These are phyloP conservation scores for Leptopilina drosophilae DNA, from an alignment of 2,888 invertebrate genomes.

Conservation along the genomic window DNA sequence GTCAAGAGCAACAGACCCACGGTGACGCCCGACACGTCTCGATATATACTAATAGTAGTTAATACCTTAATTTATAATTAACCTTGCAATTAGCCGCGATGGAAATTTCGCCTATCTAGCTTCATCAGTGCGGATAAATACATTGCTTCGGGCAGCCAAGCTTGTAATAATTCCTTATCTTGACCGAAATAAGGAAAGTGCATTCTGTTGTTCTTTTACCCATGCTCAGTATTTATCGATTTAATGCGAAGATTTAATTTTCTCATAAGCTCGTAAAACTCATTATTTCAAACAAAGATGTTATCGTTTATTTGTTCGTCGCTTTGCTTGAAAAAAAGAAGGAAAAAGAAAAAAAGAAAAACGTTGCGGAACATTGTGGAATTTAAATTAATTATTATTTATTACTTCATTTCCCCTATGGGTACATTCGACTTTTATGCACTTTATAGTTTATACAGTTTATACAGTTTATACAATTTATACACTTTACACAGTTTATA, in stretches of 20 bases:
- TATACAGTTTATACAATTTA: no score
- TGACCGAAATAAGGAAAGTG: slow-evolving; percentile 31
- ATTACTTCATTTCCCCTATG: neutral
- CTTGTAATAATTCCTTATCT: slow-evolving; percentile 30
- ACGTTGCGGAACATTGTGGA: neutral
- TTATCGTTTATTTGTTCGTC: neutral
- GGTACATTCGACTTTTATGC: no score
- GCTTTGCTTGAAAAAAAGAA: neutral
- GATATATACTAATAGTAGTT: slow-evolving; percentile 23
- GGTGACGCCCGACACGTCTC: neutral
- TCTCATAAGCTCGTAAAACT: slow-evolving; percentile 37
- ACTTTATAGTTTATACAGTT: no score
- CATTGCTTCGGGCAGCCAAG: slow-evolving; percentile 1
- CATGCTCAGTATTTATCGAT: slow-evolving; percentile 18
- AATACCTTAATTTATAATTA: slow-evolving; percentile 39
- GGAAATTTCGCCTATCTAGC: slow-evolving; percentile 23
- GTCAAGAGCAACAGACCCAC: slow-evolving; percentile 10
- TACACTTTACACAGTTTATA: no score
- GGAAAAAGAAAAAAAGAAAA: neutral
- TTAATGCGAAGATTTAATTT: slow-evolving; percentile 19
- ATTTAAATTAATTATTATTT: slow-evolving; percentile 29
- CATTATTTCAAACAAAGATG: slow-evolving; percentile 25
- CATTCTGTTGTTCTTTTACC: slow-evolving; percentile 30
- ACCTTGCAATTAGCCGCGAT: slow-evolving; percentile 25
- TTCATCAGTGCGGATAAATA: slow-evolving; percentile 24